Evolutionary conservation across 2,113 vertebrate genomes (phyloP).

Genomic region (Bos javanicus): DNA sequence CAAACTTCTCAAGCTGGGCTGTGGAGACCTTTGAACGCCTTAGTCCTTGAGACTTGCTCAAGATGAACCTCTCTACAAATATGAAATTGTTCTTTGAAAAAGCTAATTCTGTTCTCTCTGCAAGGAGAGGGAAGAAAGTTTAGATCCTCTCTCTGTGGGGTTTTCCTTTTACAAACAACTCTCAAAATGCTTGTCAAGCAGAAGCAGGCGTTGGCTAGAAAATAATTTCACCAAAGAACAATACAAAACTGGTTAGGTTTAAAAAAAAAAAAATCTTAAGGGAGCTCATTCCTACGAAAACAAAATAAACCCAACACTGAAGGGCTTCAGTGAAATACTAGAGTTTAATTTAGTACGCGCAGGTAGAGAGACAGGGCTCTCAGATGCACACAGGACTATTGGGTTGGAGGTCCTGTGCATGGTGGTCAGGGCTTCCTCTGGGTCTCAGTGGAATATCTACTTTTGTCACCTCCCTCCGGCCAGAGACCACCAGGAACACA

Average conservation of each 20-base stretch:
- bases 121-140: not conserved
- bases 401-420: not conserved
- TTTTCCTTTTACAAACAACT: not conserved
- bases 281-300: not conserved
- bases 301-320: not conserved
- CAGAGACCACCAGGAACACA: not conserved
- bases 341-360: not conserved
- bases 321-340: not conserved
- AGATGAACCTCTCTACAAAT: not conserved
- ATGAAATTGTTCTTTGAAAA: not conserved
- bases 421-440: not conserved
- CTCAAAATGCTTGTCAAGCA: not conserved
- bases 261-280: not conserved
- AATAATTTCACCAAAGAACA: not conserved
- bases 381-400: not conserved
- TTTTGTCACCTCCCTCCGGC: not conserved
- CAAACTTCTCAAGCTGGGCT: not conserved
- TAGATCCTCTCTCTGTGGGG: not conserved
- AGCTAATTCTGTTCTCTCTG: not conserved
- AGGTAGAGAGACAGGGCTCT: not conserved
- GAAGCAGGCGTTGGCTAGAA: not conserved
- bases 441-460: not conserved
- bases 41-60: not conserved
- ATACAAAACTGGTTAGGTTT: not conserved
- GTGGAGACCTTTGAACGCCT: not conserved